Evolutionary conservation across 2,888 invertebrate genomes (phyloP).

Genomic region (Acheta domesticus): DNA sequence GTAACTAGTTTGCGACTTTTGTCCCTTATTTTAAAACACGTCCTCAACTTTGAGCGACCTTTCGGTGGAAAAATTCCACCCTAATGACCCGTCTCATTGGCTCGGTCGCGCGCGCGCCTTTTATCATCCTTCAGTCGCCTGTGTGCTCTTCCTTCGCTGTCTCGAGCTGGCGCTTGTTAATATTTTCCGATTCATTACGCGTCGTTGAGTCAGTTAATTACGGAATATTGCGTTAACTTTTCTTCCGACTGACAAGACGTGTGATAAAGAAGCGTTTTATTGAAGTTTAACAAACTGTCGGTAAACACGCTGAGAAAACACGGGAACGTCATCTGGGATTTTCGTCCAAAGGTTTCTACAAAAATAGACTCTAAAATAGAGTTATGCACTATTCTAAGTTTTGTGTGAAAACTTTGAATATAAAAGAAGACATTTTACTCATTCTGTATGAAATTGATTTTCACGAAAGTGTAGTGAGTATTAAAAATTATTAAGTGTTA

Average conservation of each 20-base stretch:
- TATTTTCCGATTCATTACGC: constrained; percentile 4
- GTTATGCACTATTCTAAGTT: too few relatives aligned
- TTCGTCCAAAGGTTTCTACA: not conserved
- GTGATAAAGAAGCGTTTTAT: not conserved
- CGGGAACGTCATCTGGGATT: not conserved
- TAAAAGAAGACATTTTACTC: too few relatives aligned
- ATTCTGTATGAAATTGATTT: too few relatives aligned
- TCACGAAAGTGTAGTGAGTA: too few relatives aligned
- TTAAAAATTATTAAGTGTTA: too few relatives aligned
- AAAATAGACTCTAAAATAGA: too few relatives aligned
- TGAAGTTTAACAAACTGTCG: too few relatives aligned
- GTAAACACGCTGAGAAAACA: not conserved
- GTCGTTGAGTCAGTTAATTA: not conserved
- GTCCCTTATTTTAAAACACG: constrained; percentile 18
- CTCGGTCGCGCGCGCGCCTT: not conserved
- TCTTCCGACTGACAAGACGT: not conserved
- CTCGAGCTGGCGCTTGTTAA: not conserved
- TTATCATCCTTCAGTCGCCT: not conserved
- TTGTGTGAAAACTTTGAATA: too few relatives aligned
- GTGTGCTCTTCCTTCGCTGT: too few relatives aligned
- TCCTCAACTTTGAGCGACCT: not conserved
- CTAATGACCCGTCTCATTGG: constrained; percentile 4
- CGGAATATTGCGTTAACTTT: not conserved
- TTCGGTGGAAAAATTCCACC: not conserved
- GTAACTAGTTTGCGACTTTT: constrained; percentile 18